These are phyloP conservation scores for Agapornis canus DNA, from an alignment of 2,797 vertebrate species.

Conservation along the genomic window DNA sequence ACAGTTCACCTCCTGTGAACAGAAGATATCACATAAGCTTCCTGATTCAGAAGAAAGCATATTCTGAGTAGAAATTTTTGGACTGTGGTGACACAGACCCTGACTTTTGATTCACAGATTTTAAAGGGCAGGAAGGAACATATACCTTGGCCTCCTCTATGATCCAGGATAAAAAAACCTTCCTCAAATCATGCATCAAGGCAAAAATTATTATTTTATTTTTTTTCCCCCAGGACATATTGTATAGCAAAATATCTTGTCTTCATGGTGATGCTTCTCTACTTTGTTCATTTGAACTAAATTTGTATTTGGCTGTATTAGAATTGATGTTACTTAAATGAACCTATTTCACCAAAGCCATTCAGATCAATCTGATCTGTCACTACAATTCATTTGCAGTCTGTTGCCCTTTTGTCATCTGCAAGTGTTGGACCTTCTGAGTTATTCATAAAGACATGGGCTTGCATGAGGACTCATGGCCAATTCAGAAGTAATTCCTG, in stretches of 20 bases:
- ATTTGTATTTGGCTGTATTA: not conserved
- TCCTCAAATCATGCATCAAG: not conserved
- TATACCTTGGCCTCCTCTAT: not conserved
- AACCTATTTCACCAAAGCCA: not conserved
- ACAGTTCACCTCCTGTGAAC: not conserved
- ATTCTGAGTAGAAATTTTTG: not conserved
- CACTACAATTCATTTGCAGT: not conserved
- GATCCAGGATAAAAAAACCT: not conserved
- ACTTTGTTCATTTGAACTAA: not conserved
- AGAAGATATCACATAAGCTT: not conserved
- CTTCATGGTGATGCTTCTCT: not conserved
- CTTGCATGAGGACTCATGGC: not conserved
- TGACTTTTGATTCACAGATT: not conserved
- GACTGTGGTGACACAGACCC: not conserved
- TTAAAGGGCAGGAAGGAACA: not conserved
- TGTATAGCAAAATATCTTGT: not conserved
- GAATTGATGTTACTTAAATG: not conserved
- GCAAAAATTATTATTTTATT: not conserved
- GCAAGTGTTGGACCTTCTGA: not conserved
- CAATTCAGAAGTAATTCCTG: not conserved
- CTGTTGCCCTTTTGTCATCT: not conserved
- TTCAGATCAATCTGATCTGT: not conserved
- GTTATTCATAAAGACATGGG: not conserved
- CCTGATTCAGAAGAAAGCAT: not conserved
- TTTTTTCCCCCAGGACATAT: not conserved